Evolutionary conservation across 1,140 invertebrate genomes (phyloP).

Genomic region (Bombus breviceps): DNA sequence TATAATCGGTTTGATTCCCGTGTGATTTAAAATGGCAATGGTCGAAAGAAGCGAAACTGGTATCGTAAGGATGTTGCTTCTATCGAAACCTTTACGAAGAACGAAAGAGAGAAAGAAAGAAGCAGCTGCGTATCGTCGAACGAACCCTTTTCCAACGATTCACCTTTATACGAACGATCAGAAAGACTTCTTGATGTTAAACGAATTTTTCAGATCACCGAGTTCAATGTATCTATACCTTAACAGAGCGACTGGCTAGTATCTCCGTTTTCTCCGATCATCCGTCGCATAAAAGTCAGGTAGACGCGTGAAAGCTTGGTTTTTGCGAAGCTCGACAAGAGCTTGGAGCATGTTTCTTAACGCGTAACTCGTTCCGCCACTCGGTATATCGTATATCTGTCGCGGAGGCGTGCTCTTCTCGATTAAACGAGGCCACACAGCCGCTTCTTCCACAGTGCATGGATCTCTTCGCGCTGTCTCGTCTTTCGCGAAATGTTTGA

Average conservation of each 20-base stretch:
- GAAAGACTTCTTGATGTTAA: no score
- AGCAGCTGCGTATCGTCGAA: no score
- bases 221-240: not conserved
- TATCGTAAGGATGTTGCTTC: no score
- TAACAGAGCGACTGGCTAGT: no score
- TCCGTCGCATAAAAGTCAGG: not conserved
- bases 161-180: not conserved
- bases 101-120: not conserved
- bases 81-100: not conserved
- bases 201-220: no score
- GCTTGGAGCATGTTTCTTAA: not conserved
- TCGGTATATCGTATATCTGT: conserved; percentile 13
- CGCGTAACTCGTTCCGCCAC: not conserved
- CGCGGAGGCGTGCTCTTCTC: conserved; percentile 20
- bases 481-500: conserved; percentile 29
- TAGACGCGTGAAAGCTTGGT: not conserved
- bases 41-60: no score
- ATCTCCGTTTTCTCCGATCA: not conserved
- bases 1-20: not conserved
- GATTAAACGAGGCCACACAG: conserved; percentile 37
- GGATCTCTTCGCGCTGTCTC: not conserved
- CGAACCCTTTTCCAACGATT: not conserved
- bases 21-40: not conserved
- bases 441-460: not conserved
- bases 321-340: conserved; percentile 6